Conservation (phyloP, 2,797 vertebrate species). For the Pseudomugil tenellus region DNA sequence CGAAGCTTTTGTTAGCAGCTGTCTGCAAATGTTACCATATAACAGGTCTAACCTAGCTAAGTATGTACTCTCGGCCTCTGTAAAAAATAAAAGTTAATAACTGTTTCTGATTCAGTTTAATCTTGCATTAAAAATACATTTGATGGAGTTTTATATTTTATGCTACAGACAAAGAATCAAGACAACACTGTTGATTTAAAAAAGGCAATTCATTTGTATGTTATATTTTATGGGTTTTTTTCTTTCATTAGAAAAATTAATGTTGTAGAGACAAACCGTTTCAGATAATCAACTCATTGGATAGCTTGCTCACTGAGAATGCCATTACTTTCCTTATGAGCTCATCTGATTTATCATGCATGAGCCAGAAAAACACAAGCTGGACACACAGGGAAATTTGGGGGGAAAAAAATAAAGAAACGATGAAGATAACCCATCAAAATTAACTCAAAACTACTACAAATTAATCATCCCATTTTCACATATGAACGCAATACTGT, state of each 20-base stretch:
- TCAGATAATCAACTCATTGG: conserved; percentile 46
- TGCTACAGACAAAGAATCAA: too few species aligned
- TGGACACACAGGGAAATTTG: not conserved
- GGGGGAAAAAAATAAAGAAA: not conserved
- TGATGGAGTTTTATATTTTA: too few species aligned
- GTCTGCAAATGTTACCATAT: too few species aligned
- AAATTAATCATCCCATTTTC: not conserved
- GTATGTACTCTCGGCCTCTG: too few species aligned
- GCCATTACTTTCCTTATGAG: conserved; percentile 45
- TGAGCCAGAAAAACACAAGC: conserved; percentile 18
- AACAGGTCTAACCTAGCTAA: too few species aligned
- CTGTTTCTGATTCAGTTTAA: too few species aligned
- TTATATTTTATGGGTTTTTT: not conserved
- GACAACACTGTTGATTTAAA: too few species aligned
- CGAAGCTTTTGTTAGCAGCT: too few species aligned
- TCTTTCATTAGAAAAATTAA: not conserved
- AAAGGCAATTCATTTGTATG: too few species aligned
- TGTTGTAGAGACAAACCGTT: conserved; percentile 8
- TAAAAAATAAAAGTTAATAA: too few species aligned
- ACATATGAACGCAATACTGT: not conserved
- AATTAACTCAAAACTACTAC: not conserved
- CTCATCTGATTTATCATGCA: conserved; percentile 48
- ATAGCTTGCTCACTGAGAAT: conserved; percentile 40
- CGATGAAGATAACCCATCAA: not conserved
- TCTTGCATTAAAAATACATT: too few species aligned